Conservation (phyloP, 1,140 invertebrate genomes). For the Zaprionus lachaisei region DNA sequence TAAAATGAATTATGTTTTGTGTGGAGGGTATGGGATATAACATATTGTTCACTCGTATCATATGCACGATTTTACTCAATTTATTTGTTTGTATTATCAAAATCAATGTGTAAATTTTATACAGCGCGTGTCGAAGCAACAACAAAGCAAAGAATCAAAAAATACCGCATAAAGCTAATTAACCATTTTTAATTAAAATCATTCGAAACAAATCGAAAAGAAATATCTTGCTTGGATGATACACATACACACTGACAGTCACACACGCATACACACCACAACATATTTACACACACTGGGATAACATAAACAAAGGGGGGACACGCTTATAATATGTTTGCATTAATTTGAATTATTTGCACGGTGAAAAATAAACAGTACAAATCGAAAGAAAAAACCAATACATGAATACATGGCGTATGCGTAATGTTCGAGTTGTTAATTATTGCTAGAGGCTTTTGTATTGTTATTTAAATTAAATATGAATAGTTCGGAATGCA, state of each 20-base stretch:
- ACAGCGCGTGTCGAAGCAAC: slow-evolving; percentile 61
- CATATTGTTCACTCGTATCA: neutral
- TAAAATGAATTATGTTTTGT: neutral
- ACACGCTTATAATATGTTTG: slow-evolving; percentile 43
- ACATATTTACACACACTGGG: slow-evolving; percentile 7
- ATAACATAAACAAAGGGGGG: slow-evolving; percentile 29
- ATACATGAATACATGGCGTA: slow-evolving; percentile 61
- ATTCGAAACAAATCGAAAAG: slow-evolving; percentile 24
- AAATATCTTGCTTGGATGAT: slow-evolving; percentile 18
- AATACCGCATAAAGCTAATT: slow-evolving; percentile 59
- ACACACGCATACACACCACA: slow-evolving; percentile 9
- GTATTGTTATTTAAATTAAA: slow-evolving; percentile 64
- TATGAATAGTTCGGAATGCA: slow-evolving; percentile 60
- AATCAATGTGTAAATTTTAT: slow-evolving; percentile 53
- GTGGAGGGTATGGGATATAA: neutral
- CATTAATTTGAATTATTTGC: slow-evolving; percentile 61
- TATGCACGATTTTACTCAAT: slow-evolving; percentile 12
- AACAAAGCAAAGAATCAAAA: slow-evolving; percentile 54
- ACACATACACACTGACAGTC: slow-evolving; percentile 18
- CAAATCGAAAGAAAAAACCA: slow-evolving; percentile 8
- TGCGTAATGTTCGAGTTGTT: slow-evolving; percentile 67
- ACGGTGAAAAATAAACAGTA: slow-evolving; percentile 38
- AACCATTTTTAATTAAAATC: slow-evolving; percentile 74
- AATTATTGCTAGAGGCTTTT: slow-evolving; percentile 54
- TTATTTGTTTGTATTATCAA: slow-evolving; percentile 28